Conservation (phyloP, 2,888 invertebrate genomes). For the Drosophila mettleri region DNA sequence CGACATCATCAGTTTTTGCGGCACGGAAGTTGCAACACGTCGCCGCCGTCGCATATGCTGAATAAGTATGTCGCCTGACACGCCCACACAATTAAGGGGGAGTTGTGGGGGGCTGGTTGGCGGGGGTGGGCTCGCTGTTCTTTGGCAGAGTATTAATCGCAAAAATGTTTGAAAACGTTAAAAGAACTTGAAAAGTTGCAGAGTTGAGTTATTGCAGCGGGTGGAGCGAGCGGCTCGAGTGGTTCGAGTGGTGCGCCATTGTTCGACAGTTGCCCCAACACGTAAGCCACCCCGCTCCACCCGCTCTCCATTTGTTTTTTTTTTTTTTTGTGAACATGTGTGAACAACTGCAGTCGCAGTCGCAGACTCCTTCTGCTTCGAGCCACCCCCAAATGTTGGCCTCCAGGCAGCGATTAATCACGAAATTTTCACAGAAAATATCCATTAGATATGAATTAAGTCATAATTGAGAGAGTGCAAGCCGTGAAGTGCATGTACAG, state of each 20-base stretch:
- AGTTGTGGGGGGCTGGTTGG: neutral
- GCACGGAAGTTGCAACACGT: constrained; percentile 75
- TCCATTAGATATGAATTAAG: constrained; percentile 82
- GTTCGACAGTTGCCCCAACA: constrained; percentile 40
- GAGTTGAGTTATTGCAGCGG: constrained; percentile 21
- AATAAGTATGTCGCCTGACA: constrained; percentile 49
- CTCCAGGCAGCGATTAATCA: constrained; percentile 78
- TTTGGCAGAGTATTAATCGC: constrained; percentile 46
- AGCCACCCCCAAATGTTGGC: constrained; percentile 52
- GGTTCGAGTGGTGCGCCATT: constrained; percentile 32
- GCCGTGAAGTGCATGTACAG: constrained; percentile 69
- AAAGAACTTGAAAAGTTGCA: constrained; percentile 51
- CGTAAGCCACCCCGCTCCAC: constrained; percentile 3
- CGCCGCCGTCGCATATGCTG: constrained; percentile 70
- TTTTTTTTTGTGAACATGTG: constrained; percentile 73
- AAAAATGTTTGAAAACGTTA: constrained; percentile 55
- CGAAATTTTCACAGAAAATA: constrained; percentile 79
- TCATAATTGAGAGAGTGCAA: constrained; percentile 82
- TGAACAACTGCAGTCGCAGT: constrained; percentile 74
- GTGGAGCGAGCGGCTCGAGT: constrained; percentile 51
- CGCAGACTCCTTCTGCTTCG: constrained; percentile 4
- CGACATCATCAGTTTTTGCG: constrained; percentile 75
- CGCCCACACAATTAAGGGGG: constrained; percentile 61
- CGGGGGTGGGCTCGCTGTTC: neutral
- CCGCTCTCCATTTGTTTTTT: constrained; percentile 24